Base-by-base conservation (phyloP, 1,140 invertebrate genomes). In the Steinernema feltiae region DNA sequence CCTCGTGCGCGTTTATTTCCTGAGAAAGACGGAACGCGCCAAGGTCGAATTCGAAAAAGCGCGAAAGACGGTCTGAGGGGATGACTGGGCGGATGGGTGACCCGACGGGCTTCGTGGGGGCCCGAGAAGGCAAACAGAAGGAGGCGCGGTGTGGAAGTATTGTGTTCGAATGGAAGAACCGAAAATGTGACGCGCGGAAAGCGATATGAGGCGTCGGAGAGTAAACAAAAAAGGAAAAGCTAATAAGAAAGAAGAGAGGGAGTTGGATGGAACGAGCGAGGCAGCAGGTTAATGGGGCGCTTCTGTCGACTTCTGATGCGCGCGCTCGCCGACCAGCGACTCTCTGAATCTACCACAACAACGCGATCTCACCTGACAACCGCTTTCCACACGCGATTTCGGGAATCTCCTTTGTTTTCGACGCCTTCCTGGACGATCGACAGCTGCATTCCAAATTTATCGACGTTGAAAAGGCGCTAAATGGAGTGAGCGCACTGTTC, bases 171-270 rank as follows among this genome's bases (percentile, higher is more conserved):
- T 7, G 35, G 35, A 41, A 41, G 35, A 41, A 41, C 18, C 7
- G 7, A 18, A 41, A 41, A 41, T 63, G 53, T 63, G 15, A n/a
- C 3, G 24, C 7, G 15, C 7, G 15, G 53, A 27, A 63, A 63
- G 53, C 53, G 53, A 63, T 63, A 12, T 21, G 12, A 3, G 15
- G 7, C 2, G 53, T 27, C 15, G 3, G n/a, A 12, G 24, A 27
- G 53, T 27, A 63, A 63, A 63, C 53, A 63, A 63, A 63, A 63
- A 63, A 63, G 53, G 53, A 63, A 63, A 27, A 63, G 53, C 53
- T 63, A 63, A 63, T 21, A n/a, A n/a, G n/a, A n/a, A n/a, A n/a
- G n/a, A n/a, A 63, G 15, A 27, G 24, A 27, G 53, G 24, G 12
- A 7, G 15, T 27, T 63, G 24, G 24, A 27, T 15, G 53, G 53